A percentile compares a stretch with the other conserved stretches of the same genome.
phyloP scores from a whole-genome alignment of 2,888 invertebrate species.

The Xanthia togata region DNA sequence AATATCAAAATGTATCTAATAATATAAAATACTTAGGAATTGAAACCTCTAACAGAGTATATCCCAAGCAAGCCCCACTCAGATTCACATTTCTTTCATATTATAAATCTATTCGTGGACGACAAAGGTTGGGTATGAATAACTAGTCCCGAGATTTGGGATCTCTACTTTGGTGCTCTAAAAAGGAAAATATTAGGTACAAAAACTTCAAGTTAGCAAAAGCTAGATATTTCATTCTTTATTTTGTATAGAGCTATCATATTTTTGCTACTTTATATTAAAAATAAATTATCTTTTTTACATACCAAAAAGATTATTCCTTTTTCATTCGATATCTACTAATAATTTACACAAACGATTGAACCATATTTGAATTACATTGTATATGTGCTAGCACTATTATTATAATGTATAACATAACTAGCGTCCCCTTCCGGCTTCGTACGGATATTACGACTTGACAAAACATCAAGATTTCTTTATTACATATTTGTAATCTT shows the following conservation, averaged over 20 bases:
- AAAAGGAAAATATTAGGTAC: slow-evolving; percentile 40
- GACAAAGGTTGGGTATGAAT: slow-evolving; percentile 57
- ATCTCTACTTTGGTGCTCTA: slow-evolving; percentile 16
- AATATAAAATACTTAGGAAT: slow-evolving; percentile 14
- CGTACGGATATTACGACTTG: too few species aligned
- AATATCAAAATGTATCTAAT: slow-evolving; percentile 20
- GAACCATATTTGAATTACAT: neutral
- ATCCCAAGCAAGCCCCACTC: neutral
- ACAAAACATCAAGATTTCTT: too few species aligned
- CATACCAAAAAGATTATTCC: neutral
- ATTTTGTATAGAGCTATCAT: neutral
- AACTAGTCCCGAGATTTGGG: slow-evolving; percentile 56
- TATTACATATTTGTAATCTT: too few species aligned
- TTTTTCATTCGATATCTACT: neutral
- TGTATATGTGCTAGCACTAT: neutral
- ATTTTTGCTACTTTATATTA: too few species aligned
- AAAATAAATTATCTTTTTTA: neutral
- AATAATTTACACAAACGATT: neutral
- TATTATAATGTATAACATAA: neutral
- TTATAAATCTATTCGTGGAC: slow-evolving; percentile 59
- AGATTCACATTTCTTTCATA: slow-evolving; percentile 56
- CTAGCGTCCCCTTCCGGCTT: neutral
- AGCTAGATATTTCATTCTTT: neutral
- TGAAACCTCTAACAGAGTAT: slow-evolving; percentile 15
- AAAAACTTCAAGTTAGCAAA: slow-evolving; percentile 12